phyloP scores from a whole-genome alignment of 2,113 vertebrate genomes.

The Turnix velox region DNA sequence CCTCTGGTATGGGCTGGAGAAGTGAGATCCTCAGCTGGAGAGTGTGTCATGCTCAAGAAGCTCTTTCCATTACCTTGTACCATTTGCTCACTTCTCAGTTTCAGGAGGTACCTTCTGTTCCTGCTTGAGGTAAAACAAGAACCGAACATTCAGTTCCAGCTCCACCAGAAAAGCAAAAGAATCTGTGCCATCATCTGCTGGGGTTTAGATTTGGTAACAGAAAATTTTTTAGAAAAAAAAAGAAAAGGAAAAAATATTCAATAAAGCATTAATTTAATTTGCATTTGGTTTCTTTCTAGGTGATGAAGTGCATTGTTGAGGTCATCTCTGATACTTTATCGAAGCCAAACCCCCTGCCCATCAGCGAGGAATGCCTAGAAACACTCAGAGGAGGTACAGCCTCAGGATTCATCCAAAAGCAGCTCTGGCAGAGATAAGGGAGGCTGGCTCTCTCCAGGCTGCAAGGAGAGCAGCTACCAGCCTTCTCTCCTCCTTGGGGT shows the following conservation, averaged over 20 bases:
- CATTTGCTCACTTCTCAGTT: not conserved
- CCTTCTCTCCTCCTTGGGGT: not conserved
- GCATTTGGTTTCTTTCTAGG: slow-evolving; percentile 68
- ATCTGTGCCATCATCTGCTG: not conserved
- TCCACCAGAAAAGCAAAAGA: not conserved
- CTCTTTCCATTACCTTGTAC: not conserved
- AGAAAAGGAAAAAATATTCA: not conserved
- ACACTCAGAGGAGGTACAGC: slow-evolving; percentile 83
- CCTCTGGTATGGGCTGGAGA: not conserved
- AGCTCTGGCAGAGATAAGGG: not conserved
- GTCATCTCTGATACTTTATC: slow-evolving; percentile 87
- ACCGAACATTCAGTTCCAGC: not conserved
- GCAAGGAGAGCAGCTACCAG: not conserved
- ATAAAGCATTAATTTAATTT: not conserved
- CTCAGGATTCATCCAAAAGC: not conserved
- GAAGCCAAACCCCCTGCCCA: slow-evolving; percentile 80
- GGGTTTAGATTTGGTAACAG: not conserved
- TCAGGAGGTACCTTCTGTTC: slow-evolving; percentile 2
- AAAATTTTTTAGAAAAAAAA: not conserved
- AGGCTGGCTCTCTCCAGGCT: not conserved
- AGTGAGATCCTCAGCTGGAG: not conserved
- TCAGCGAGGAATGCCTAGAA: slow-evolving; percentile 86
- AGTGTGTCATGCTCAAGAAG: not conserved
- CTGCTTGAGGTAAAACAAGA: not conserved
- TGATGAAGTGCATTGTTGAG: slow-evolving; percentile 94